phyloP scores from a whole-genome alignment of 2,113 vertebrate species.

The Dinomys branickii region DNA sequence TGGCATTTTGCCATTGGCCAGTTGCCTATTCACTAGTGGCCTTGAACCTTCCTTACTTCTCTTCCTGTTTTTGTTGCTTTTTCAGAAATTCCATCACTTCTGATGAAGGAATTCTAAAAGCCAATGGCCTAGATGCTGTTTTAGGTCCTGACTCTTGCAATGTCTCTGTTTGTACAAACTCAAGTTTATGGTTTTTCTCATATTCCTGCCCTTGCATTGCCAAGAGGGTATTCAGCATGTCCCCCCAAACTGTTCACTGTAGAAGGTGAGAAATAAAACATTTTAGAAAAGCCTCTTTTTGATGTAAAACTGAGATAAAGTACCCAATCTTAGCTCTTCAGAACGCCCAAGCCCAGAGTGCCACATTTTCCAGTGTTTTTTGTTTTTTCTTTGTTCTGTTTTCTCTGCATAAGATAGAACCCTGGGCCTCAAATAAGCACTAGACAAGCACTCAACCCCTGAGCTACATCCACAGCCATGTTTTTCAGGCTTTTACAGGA shows the following conservation, averaged over 20 bases:
- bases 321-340: conserved; percentile 9
- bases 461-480: no score
- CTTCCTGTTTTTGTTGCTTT: conserved; percentile 52
- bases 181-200: accelerated
- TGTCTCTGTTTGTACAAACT: neutral
- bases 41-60: neutral
- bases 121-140: neutral
- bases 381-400: neutral
- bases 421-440: neutral
- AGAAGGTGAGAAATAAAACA: accelerated
- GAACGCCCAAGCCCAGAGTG: neutral
- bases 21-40: conserved; percentile 2
- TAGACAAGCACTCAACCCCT: no score
- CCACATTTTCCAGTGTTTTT: neutral
- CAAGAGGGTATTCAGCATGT: accelerated
- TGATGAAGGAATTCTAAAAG: neutral
- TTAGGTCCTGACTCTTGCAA: neutral
- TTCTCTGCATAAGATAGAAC: neutral
- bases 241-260: accelerated
- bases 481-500: neutral
- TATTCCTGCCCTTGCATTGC: neutral
- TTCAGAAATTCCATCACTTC: conserved; percentile 38
- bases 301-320: neutral
- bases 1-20: conserved; percentile 32
- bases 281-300: neutral